Conservation (phyloP, 2,888 invertebrate species). For the Himalopsyche kuldschensis region DNA sequence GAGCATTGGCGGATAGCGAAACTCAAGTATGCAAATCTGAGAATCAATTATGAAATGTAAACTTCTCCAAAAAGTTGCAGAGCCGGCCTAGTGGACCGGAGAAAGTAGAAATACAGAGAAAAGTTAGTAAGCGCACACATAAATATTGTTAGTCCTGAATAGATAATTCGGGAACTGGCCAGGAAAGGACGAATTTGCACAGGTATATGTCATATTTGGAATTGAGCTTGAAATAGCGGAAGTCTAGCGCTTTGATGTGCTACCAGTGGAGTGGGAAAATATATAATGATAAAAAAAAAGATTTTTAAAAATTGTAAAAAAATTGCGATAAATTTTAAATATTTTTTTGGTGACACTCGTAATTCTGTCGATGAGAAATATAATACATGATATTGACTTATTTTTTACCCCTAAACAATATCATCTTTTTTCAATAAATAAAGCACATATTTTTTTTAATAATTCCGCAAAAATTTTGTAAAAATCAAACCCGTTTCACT, state of each 20-base stretch:
- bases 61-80: constrained; percentile 18
- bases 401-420: too few relatives aligned
- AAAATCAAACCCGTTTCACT: too few relatives aligned
- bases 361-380: too few relatives aligned
- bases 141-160: not conserved
- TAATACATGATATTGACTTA: too few relatives aligned
- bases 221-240: constrained; percentile 9
- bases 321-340: too few relatives aligned
- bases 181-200: constrained; percentile 2
- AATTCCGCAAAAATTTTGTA: too few relatives aligned
- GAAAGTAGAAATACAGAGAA: constrained; percentile 5
- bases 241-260: not conserved
- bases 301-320: too few relatives aligned
- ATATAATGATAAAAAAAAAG: too few relatives aligned
- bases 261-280: not conserved
- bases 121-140: not conserved
- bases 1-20: constrained; percentile 27
- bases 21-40: constrained; percentile 36
- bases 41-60: constrained; percentile 38
- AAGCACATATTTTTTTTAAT: too few relatives aligned
- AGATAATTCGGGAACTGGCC: not conserved
- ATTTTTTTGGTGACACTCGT: too few relatives aligned
- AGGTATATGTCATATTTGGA: constrained; percentile 29
- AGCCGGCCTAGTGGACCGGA: not conserved
- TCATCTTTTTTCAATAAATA: too few relatives aligned